Evolutionary conservation across 2,888 invertebrate species (phyloP).

Genomic region (Volucella inanis): DNA sequence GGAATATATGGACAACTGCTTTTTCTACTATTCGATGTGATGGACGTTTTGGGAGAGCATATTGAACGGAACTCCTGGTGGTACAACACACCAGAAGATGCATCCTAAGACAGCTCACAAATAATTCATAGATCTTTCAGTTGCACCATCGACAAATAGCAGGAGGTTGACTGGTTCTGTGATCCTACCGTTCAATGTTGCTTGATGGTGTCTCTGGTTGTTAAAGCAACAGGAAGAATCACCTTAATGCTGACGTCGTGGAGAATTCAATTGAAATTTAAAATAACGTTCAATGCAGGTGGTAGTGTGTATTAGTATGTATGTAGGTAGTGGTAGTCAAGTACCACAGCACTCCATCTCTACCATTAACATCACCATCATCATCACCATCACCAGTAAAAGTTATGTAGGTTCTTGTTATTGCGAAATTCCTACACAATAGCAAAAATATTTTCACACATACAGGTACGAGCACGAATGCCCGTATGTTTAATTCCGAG

Average conservation of each 20-base stretch:
- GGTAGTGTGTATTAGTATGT: background rate
- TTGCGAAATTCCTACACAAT: slow-evolving; percentile 59
- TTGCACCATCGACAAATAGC: slow-evolving; percentile 58
- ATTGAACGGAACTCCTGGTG: slow-evolving; percentile 49
- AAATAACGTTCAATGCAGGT: slow-evolving; percentile 17
- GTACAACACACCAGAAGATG: slow-evolving; percentile 29
- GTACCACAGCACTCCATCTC: too few relatives aligned
- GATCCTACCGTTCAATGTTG: background rate
- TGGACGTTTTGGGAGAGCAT: slow-evolving; percentile 61
- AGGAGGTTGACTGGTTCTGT: background rate
- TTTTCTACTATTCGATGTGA: slow-evolving; percentile 19
- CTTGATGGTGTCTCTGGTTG: slow-evolving; percentile 34
- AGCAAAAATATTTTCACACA: slow-evolving; percentile 50
- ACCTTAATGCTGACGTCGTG: slow-evolving; percentile 17
- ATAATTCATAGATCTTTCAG: slow-evolving; percentile 72
- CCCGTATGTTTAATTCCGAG: too few relatives aligned
- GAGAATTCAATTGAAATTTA: slow-evolving; percentile 67
- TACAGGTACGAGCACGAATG: background rate
- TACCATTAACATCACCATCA: too few relatives aligned
- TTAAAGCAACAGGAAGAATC: slow-evolving; percentile 66
- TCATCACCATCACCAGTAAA: background rate
- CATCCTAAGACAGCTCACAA: slow-evolving; percentile 62
- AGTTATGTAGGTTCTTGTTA: slow-evolving; percentile 18
- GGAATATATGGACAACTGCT: background rate
- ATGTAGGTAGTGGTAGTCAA: background rate